Percentiles rank a stretch among this genome's conserved stretches.
phyloP scores from a whole-genome alignment of 2,797 vertebrate species.

The Melanotaenia parkinsoni region DNA sequence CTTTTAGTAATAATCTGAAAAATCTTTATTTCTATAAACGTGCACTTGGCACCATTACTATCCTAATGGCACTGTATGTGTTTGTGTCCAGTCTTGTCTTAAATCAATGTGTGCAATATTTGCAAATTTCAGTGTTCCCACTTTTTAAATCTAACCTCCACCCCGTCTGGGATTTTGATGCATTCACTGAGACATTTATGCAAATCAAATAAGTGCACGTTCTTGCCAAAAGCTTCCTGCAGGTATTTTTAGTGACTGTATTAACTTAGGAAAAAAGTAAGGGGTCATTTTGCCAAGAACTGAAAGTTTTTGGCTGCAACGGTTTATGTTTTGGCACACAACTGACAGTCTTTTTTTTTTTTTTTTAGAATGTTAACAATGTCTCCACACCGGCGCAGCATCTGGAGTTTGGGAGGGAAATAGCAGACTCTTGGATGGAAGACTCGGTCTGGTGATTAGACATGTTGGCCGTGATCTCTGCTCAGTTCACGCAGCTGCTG shows the following conservation, averaged over 20 bases:
- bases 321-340: conserved; percentile 22
- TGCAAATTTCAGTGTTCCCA: no score
- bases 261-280: conserved; percentile 18
- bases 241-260: conserved; percentile 47
- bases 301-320: conserved; percentile 6
- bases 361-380: conserved; percentile 10
- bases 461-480: conserved; percentile 14
- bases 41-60: no score
- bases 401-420: not conserved
- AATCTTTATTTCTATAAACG: no score
- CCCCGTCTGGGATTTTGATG: conserved; percentile 13
- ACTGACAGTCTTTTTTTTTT: conserved; percentile 24
- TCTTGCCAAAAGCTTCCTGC: conserved; percentile 26
- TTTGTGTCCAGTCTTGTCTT: no score
- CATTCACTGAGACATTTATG: conserved; percentile 44
- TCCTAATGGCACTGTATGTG: no score
- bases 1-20: no score
- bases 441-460: conserved; percentile 31
- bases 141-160: no score
- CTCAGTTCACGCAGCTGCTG: not conserved
- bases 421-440: conserved; percentile 27
- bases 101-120: no score
- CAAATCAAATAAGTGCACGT: conserved; percentile 26
- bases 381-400: conserved; percentile 8
- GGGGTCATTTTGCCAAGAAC: conserved; percentile 23